Evolutionary conservation across 2,888 invertebrate genomes (phyloP), one percentile per base, ranked within the genome.

Genomic region (Ceraclea dissimilis): DNA sequence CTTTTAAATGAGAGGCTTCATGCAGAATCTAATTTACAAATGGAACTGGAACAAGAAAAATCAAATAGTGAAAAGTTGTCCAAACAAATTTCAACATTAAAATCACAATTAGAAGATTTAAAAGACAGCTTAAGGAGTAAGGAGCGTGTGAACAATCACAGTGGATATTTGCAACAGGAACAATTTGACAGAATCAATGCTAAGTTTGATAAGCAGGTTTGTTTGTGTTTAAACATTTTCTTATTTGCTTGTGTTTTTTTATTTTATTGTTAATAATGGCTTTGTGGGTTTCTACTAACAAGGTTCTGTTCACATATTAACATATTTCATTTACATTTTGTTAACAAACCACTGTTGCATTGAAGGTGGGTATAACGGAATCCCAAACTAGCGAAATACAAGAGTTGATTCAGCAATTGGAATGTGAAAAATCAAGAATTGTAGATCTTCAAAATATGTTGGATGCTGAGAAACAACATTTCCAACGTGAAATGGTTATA

Each of bases 1-100:
- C 81, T 84, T 54, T 73, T 86, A 64, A 78, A 84, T 62, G 76
- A 80, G 58, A 79, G 83, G 0, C 68, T 90, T 4, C 79, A 81
- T 46, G 79, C 80, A 1, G 86, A 88, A 64, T 74, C 80, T 39
- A 81, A 84, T 62, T 69, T 85, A 33, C 82, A 84, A 63, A 79
- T 79, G 51, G 69, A 81, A 6, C 70, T 86, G 44, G 79, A 81
- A 47, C 69, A 73, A 22, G 77, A 82, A 62, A 70, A 77, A 2
- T 74, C 78, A 19, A 75, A 80, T 2, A 69, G 73, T 19, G 74
- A 80, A 52, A 70, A 71, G 56, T 65, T 80, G 1, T 71, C 76
- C 56, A 72, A 72, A 0, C 76, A 76, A 49, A 46, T 58, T n/a
- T 58, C 63, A 31, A 62, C 63, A 1, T 54, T 71, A 6, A 72